Percentiles rank a stretch among this genome's conserved stretches.
phyloP scores from a whole-genome alignment of 2,113 vertebrate genomes.

The Tachuris rubrigastra region DNA sequence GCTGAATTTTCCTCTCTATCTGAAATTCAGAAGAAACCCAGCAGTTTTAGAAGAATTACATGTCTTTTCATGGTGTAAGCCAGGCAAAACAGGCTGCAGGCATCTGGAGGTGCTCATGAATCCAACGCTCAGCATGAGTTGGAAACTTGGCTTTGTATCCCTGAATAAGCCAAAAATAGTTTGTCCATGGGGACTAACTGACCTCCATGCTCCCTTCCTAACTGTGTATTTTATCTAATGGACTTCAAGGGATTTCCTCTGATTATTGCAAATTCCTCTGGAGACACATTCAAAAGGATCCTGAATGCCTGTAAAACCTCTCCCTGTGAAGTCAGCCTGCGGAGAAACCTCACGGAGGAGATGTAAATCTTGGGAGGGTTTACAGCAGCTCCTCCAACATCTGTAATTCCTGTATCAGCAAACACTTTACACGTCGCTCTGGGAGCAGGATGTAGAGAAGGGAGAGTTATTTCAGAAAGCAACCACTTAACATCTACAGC shows the following conservation, averaged over 20 bases:
- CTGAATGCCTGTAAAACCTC: constrained; percentile 2
- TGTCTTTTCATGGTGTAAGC: not conserved
- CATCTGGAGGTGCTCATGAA: not conserved
- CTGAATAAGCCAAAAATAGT: not conserved
- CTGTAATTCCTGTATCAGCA: constrained; percentile 1
- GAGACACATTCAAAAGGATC: not conserved
- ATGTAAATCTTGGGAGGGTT: constrained; percentile 26
- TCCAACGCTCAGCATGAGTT: not conserved
- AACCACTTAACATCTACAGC: not conserved
- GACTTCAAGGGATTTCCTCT: not conserved
- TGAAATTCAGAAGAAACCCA: not conserved
- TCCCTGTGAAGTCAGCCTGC: constrained; percentile 1
- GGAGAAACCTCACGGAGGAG: not conserved
- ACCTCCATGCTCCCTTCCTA: not conserved
- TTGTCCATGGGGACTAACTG: not conserved
- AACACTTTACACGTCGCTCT: not conserved
- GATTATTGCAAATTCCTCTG: constrained; percentile 13
- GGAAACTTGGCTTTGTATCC: not conserved
- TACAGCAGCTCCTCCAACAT: not conserved
- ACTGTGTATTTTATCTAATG: not conserved
- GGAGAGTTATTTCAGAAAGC: constrained; percentile 6
- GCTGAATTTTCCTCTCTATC: not conserved
- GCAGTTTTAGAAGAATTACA: not conserved
- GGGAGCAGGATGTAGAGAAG: not conserved
- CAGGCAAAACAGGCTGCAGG: not conserved